Evolutionary conservation across 2,888 invertebrate species (phyloP).

Genomic region (Gymnosoma rotundatum): DNA sequence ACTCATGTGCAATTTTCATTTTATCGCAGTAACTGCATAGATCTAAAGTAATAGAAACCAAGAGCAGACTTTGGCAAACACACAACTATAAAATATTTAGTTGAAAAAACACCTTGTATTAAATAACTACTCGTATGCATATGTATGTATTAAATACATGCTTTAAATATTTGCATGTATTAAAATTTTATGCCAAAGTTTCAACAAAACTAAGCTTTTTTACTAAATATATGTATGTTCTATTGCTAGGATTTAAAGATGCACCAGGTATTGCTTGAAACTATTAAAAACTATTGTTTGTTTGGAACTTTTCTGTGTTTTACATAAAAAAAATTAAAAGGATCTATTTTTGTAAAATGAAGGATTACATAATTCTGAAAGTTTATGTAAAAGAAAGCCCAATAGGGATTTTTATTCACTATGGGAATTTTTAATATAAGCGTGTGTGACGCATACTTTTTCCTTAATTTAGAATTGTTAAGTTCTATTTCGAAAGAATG

Average conservation of each 20-base stretch:
- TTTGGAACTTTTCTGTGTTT: constrained; percentile 2
- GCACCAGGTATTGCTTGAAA: constrained; percentile 42
- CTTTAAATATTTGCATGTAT: constrained; percentile 1
- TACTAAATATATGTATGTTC: constrained; percentile 43
- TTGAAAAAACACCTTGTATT: constrained; percentile 33
- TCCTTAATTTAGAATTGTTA: no score
- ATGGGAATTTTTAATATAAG: background rate
- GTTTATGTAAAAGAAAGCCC: background rate
- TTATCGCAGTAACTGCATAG: constrained; percentile 80
- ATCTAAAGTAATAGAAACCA: constrained; percentile 58
- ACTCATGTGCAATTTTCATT: constrained; percentile 82
- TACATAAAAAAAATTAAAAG: background rate
- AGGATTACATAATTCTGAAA: constrained; percentile 20
- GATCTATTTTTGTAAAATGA: constrained; percentile 24
- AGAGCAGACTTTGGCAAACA: constrained; percentile 34
- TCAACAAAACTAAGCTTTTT: constrained; percentile 33
- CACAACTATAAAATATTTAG: constrained; percentile 27
- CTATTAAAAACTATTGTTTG: constrained; percentile 42
- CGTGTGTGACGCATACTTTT: background rate
- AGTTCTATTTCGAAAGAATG: no score
- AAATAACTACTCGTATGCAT: constrained; percentile 50
- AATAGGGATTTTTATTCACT: background rate
- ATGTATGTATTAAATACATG: constrained; percentile 26
- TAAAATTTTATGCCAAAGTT: constrained; percentile 18
- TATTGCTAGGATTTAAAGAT: constrained; percentile 33